These are phyloP conservation scores for Narcine bancroftii DNA, from an alignment of 2,113 vertebrate genomes.

Conservation along the genomic window DNA sequence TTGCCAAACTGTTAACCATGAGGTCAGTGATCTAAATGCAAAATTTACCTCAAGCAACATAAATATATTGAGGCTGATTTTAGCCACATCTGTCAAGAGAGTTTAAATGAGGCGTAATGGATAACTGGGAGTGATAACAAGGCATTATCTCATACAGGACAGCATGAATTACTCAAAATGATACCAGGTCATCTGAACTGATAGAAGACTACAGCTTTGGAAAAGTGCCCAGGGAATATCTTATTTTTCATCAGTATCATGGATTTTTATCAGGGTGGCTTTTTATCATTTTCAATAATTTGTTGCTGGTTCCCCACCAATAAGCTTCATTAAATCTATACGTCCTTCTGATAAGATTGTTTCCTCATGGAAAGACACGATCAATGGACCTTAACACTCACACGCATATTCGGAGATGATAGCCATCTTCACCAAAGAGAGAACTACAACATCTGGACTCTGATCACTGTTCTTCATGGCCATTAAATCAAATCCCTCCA, in stretches of 20 bases:
- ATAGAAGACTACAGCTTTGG: not conserved
- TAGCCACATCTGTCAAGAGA: constrained; percentile 24
- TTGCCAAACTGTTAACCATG: constrained; percentile 1
- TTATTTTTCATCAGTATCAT: not conserved
- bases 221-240: not conserved
- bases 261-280: not conserved
- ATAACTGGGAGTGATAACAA: constrained; percentile 20
- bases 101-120: constrained; percentile 17
- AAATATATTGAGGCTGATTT: not conserved
- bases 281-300: not conserved
- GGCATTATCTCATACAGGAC: not conserved
- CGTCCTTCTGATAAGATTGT: not conserved
- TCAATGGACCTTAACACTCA: not conserved
- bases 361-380: not conserved
- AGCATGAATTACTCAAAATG: not conserved
- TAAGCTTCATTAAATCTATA: not conserved
- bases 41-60: constrained; percentile 2
- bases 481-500: no score
- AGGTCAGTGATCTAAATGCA: constrained; percentile 6
- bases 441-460: not conserved
- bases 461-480: no score
- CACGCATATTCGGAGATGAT: not conserved
- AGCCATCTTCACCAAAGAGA: not conserved
- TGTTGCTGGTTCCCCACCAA: not conserved
- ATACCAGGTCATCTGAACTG: not conserved